These are phyloP conservation scores for Lypha dubia DNA, from an alignment of 2,888 invertebrate species.

Conservation along the genomic window DNA sequence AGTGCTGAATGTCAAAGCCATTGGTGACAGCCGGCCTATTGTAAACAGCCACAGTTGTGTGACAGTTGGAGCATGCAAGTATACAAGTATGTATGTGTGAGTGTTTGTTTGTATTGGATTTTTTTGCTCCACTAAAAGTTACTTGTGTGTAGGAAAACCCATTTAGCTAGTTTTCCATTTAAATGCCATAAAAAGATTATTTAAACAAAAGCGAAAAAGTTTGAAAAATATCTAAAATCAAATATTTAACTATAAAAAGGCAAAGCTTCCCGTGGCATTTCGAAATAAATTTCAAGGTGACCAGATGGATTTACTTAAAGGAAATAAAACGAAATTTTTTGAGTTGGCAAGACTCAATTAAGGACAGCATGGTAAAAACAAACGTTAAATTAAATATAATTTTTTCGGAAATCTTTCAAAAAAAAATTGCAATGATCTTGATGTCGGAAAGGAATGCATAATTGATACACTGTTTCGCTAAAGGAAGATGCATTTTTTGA, in stretches of 20 bases:
- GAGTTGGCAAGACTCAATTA: too few relatives aligned
- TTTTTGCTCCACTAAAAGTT: slow-evolving; percentile 9
- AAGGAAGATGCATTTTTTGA: too few relatives aligned
- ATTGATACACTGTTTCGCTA: too few relatives aligned
- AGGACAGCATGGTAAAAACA: too few relatives aligned
- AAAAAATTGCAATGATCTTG: too few relatives aligned
- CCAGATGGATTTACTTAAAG: slow-evolving; percentile 10
- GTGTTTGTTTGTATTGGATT: slow-evolving; percentile 25
- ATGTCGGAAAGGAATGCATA: too few relatives aligned
- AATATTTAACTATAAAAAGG: slow-evolving; percentile 54
- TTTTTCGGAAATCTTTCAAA: too few relatives aligned
- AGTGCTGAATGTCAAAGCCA: slow-evolving; percentile 72
- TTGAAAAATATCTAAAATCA: slow-evolving; percentile 15
- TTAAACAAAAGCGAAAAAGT: slow-evolving; percentile 46
- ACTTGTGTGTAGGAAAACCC: slow-evolving; percentile 59
- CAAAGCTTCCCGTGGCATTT: slow-evolving; percentile 44
- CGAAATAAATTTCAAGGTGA: slow-evolving; percentile 20
- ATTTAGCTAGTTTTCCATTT: slow-evolving; percentile 65
- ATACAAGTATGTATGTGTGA: slow-evolving; percentile 15
- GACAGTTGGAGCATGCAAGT: slow-evolving; percentile 40
- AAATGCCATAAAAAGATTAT: slow-evolving; percentile 60
- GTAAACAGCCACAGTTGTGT: slow-evolving; percentile 44
- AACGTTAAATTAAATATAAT: too few relatives aligned
- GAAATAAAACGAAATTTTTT: not conserved
- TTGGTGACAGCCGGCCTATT: slow-evolving; percentile 69